Evolutionary conservation across 2,113 vertebrate genomes (phyloP).

Genomic region (Gila orcuttii): DNA sequence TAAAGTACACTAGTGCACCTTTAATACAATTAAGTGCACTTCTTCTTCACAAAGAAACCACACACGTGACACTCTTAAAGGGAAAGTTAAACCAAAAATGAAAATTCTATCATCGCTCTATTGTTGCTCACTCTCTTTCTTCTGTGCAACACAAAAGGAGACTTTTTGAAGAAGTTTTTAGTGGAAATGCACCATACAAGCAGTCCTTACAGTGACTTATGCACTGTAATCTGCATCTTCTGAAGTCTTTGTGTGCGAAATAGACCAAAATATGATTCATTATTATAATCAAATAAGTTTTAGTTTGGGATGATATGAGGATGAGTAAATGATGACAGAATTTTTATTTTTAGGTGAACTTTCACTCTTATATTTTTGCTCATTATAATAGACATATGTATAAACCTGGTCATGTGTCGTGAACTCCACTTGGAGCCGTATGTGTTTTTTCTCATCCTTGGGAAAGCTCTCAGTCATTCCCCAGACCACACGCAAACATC

Average conservation of each 20-base stretch:
- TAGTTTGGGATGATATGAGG: not conserved
- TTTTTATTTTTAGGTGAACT: not conserved
- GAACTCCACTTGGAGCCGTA: slow-evolving; percentile 64
- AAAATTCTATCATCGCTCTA: not conserved
- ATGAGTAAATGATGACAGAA: not conserved
- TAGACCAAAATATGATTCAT: not conserved
- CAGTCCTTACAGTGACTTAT: not conserved
- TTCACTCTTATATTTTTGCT: not conserved
- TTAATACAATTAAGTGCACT: not conserved
- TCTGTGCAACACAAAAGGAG: not conserved
- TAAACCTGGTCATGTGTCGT: slow-evolving; percentile 58
- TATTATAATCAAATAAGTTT: not conserved
- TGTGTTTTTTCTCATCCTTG: slow-evolving; percentile 58
- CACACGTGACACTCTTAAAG: too few species aligned
- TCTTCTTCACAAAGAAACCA: not conserved
- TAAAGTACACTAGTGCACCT: not conserved
- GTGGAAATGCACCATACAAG: not conserved
- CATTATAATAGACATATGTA: not conserved
- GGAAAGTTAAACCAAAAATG: not conserved
- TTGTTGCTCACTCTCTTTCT: not conserved
- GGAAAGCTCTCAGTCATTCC: slow-evolving; percentile 41
- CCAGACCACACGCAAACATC: slow-evolving; percentile 83
- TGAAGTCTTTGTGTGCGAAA: not conserved
- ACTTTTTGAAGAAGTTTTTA: not conserved
- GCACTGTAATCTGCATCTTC: not conserved